phyloP scores from a whole-genome alignment of 2,797 vertebrate genomes.

The Alca torda region DNA sequence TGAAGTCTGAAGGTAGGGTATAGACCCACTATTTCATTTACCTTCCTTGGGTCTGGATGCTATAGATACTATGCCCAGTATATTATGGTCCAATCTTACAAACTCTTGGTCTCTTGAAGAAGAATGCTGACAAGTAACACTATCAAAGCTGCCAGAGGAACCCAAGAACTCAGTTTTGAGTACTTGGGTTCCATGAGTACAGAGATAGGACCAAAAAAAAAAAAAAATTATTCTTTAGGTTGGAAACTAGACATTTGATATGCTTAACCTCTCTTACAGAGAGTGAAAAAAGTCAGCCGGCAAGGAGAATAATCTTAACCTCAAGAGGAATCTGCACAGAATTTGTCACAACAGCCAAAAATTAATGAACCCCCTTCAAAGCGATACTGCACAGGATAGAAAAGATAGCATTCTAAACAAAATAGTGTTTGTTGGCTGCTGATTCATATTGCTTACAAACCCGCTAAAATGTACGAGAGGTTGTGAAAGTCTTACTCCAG shows the following conservation, averaged over 20 bases:
- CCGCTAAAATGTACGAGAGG: not conserved
- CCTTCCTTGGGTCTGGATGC: not conserved
- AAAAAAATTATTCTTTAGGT: not conserved
- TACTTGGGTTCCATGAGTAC: not conserved
- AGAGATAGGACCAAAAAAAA: not conserved
- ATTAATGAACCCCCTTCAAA: not conserved
- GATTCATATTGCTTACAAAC: not conserved
- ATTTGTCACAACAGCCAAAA: not conserved
- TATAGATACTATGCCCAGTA: not conserved
- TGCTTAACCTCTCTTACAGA: not conserved
- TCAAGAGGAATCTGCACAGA: not conserved
- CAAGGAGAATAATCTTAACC: not conserved
- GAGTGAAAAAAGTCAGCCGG: not conserved
- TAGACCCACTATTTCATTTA: not conserved
- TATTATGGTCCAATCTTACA: not conserved
- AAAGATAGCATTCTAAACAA: not conserved
- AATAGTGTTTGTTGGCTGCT: rapidly evolving
- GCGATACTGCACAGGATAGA: too few species aligned
- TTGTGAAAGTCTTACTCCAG: not conserved
- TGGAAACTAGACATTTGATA: not conserved
- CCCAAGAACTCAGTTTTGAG: not conserved
- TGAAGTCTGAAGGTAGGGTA: not conserved
- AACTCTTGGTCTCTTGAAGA: not conserved
- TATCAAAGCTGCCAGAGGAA: not conserved
- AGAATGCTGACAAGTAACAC: not conserved